Evolutionary conservation across 2,888 invertebrate genomes (phyloP).

Genomic region (Tinea trinotella): DNA sequence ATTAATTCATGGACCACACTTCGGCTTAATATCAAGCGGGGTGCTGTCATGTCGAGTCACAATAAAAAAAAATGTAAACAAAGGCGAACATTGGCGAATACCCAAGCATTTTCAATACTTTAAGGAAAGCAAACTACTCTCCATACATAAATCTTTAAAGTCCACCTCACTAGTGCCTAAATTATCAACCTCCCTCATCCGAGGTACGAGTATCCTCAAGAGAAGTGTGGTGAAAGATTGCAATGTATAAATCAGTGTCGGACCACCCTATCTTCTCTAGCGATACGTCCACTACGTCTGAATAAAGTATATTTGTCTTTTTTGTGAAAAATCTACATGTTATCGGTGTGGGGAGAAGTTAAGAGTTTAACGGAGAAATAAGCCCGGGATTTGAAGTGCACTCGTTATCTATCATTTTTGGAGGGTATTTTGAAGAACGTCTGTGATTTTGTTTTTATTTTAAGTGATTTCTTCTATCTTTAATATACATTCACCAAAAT

Average conservation of each 20-base stretch:
- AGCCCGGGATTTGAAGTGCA: no score
- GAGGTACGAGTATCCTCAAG: background rate
- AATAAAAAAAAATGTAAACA: background rate
- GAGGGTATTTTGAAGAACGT: no score
- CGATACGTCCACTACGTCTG: slow-evolving; percentile 15
- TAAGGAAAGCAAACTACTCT: background rate
- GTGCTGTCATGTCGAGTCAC: no score
- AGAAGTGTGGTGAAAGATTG: slow-evolving; percentile 28
- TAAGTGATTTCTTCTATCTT: no score
- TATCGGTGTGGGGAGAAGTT: background rate
- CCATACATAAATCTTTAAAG: background rate
- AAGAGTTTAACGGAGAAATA: background rate
- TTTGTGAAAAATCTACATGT: slow-evolving; percentile 14
- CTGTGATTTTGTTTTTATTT: no score
- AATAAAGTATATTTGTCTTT: slow-evolving; percentile 15
- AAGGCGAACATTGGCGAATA: background rate
- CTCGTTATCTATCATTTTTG: no score
- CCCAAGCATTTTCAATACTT: background rate
- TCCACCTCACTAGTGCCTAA: background rate
- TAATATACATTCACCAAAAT: no score
- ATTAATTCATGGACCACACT: no score
- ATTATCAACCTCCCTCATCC: background rate
- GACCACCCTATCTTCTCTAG: slow-evolving; percentile 22
- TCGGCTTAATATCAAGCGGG: no score
- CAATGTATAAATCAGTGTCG: slow-evolving; percentile 55